A percentile compares a stretch with the other conserved stretches of the same genome.
Evolutionary conservation across 2,797 vertebrate species (phyloP).

Genomic region (Diplodus sargus): DNA sequence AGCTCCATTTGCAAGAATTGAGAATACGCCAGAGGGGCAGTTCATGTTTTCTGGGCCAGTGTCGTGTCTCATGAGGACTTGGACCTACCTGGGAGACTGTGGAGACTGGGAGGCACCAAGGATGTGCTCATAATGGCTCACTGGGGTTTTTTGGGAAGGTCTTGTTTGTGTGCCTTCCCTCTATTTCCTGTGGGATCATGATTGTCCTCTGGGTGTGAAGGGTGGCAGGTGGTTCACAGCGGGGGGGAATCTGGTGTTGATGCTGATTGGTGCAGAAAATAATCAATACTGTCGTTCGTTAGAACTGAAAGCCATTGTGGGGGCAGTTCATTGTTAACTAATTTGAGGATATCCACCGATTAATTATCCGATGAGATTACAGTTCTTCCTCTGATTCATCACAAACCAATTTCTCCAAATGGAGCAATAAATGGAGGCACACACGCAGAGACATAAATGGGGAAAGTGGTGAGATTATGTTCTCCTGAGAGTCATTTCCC

Average conservation of each 20-base stretch:
- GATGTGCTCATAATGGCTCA: slow-evolving; percentile 53
- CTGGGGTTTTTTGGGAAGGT: slow-evolving; percentile 44
- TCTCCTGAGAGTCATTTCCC: neutral
- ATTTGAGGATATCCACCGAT: slow-evolving; percentile 10
- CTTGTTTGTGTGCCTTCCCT: slow-evolving; percentile 66
- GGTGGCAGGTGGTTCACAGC: slow-evolving; percentile 7
- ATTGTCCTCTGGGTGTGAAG: slow-evolving; percentile 29
- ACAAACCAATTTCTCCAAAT: slow-evolving; percentile 15
- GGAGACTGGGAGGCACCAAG: slow-evolving; percentile 23
- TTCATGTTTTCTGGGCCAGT: slow-evolving; percentile 39
- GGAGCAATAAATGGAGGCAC: slow-evolving; percentile 12
- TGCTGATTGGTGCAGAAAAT: slow-evolving; percentile 4
- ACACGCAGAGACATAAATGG: neutral
- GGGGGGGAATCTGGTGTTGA: neutral
- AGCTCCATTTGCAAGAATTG: slow-evolving; percentile 7
- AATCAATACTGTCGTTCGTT: slow-evolving; percentile 16
- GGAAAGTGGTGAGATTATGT: neutral
- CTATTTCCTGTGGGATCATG: slow-evolving; percentile 43
- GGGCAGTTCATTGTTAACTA: slow-evolving; percentile 1
- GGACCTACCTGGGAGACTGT: slow-evolving; percentile 31
- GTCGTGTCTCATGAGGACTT: slow-evolving; percentile 17
- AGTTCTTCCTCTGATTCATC: neutral
- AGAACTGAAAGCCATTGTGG: slow-evolving; percentile 5
- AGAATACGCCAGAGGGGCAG: slow-evolving; percentile 8
- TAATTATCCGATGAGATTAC: slow-evolving; percentile 23